A percentile compares a stretch with the other conserved stretches of the same genome.
Conservation (phyloP, 92 coral and sea anemone species). For the Nematostella vectensis region DNA sequence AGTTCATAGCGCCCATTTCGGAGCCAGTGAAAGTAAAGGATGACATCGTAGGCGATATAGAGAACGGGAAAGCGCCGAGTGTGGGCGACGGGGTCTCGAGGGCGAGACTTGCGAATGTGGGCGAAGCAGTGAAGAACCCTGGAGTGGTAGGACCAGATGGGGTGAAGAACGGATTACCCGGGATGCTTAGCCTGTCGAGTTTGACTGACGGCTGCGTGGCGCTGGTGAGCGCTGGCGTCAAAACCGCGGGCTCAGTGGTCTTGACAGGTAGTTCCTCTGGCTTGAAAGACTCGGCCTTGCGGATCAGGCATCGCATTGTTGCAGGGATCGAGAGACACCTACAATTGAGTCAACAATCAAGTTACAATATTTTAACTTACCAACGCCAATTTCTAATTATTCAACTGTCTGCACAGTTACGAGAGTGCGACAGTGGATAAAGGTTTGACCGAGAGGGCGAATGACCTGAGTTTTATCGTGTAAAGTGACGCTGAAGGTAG, state of each 20-base stretch:
- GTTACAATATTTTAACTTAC: neutral
- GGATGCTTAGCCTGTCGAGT: constrained; percentile 60
- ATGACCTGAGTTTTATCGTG: too few relatives aligned
- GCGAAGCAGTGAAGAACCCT: constrained; percentile 47
- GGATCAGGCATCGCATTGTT: constrained; percentile 85
- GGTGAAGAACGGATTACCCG: constrained; percentile 64
- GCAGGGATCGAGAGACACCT: constrained; percentile 96
- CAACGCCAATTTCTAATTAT: neutral
- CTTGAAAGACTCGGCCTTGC: constrained; percentile 76
- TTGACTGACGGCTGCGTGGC: constrained; percentile 41
- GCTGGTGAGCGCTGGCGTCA: constrained; percentile 23
- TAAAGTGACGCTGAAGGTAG: too few relatives aligned
- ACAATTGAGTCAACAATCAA: neutral
- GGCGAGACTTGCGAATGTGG: constrained; percentile 46
- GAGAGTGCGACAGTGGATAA: too few relatives aligned
- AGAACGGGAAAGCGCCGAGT: constrained; percentile 63
- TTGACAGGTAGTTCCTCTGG: constrained; percentile 73
- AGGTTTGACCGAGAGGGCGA: too few relatives aligned
- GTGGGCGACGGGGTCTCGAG: constrained; percentile 94
- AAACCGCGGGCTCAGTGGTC: constrained; percentile 21
- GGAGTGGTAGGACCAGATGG: constrained; percentile 78
- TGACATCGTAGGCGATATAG: constrained; percentile 62
- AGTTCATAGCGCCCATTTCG: constrained; percentile 20
- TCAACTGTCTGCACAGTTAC: too few relatives aligned
- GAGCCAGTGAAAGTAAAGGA: constrained; percentile 47